These are phyloP conservation scores for Taenaris catops DNA, from an alignment of 2,888 invertebrate species.

Conservation along the genomic window DNA sequence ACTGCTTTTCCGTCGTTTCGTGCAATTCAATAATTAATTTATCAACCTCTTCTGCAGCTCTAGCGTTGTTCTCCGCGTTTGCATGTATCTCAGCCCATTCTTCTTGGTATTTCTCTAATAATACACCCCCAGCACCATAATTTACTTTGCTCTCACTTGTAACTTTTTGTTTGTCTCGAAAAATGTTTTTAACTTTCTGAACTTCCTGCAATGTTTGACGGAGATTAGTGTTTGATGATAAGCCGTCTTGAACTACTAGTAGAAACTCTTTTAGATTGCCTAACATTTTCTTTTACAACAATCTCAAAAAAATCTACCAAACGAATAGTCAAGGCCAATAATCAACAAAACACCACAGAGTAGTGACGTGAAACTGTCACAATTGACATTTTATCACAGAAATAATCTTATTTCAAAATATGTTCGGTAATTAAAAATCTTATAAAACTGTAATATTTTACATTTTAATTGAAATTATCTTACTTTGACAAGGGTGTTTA, in stretches of 20 bases:
- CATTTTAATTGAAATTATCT: too few relatives aligned
- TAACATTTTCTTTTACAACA: slow-evolving; percentile 44
- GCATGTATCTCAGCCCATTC: slow-evolving; percentile 86
- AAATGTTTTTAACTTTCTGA: slow-evolving; percentile 62
- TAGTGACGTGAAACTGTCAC: too few relatives aligned
- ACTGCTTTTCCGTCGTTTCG: slow-evolving; percentile 41
- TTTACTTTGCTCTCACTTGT: slow-evolving; percentile 54
- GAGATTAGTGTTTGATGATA: slow-evolving; percentile 58
- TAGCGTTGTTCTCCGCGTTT: slow-evolving; percentile 84
- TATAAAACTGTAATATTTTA: too few relatives aligned
- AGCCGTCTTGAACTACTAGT: slow-evolving; percentile 67
- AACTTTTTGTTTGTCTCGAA: slow-evolving; percentile 59
- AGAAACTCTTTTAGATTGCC: slow-evolving; percentile 71
- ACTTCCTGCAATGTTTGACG: slow-evolving; percentile 67
- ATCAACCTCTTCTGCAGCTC: slow-evolving; percentile 76
- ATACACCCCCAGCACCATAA: slow-evolving; percentile 83
- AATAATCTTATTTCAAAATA: too few relatives aligned
- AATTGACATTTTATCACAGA: too few relatives aligned
- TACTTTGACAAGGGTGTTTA: too few relatives aligned
- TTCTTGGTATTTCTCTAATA: slow-evolving; percentile 85
- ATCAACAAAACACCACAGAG: too few relatives aligned
- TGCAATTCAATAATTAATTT: slow-evolving; percentile 56
- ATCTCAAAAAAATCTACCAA: too few relatives aligned
- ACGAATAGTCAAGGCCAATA: too few relatives aligned
- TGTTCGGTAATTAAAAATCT: too few relatives aligned